Evolutionary conservation across 1,140 invertebrate genomes (phyloP), one percentile per base, ranked within the genome.

Genomic region (Diachasmimorpha longicaudata): DNA sequence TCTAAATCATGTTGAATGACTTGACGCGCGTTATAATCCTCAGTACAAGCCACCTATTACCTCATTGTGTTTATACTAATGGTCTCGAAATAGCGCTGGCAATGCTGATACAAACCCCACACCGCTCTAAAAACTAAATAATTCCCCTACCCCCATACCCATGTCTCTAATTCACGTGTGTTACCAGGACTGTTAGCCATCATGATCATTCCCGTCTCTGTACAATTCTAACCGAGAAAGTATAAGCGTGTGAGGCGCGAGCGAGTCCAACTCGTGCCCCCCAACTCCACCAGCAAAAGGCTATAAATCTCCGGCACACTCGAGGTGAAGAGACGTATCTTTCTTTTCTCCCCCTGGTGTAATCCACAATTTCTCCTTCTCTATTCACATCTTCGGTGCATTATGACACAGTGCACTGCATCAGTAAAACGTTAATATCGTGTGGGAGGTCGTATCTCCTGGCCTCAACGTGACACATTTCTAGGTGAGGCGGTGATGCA

Each of bases 301-400:
- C 68, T 77, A 84, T 85, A 84, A 84, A 85, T 85, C 83, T 85
- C 78, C 75, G 79, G 79, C 81, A 83, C 83, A 83, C 82, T 85
- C 80, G 79, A 82, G 79, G 82, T 79, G 81, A 76, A 78, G 75
- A 78, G 79, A 74, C 73, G 71, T 74, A 58, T 67, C 63, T 77
- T 72, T 44, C 67, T 70, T 70, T 69, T 66, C 46, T 69, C 37
- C 25, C 25, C 4, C 13, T 67, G 37, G 66, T 69, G 31, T 73
- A 37, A 58, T 76, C 10, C 25, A 42, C 52, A 67, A 79, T 81
- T 78, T 55, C 71, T 63, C 36, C 11, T 9, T 73, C 23, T 37
- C 78, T 63, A 44, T 71, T 46, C 70, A 68, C 74, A 73, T 80
- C 77, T 75, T 44, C 69, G n/a, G 8, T 21, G 42, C 76, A 79